Evolutionary conservation across 2,888 invertebrate genomes (phyloP).

Genomic region (Gryllus longicercus): DNA sequence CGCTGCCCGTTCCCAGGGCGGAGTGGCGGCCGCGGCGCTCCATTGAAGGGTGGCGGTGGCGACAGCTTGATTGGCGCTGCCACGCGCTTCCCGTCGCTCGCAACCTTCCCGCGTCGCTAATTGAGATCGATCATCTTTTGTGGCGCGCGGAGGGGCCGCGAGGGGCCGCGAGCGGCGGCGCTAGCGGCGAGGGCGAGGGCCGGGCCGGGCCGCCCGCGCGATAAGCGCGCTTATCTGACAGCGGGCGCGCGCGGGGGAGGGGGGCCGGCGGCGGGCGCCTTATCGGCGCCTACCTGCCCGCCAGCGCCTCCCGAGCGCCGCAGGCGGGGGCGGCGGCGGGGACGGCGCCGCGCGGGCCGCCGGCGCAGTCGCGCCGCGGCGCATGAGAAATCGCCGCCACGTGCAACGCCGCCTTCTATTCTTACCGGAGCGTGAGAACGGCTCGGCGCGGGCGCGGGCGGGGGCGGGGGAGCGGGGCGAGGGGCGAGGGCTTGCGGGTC

Average conservation of each 20-base stretch:
- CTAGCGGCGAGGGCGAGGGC: neutral
- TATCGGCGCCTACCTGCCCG: neutral
- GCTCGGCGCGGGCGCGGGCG: neutral
- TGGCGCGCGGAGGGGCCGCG: too few relatives aligned
- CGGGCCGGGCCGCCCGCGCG: neutral
- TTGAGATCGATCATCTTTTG: too few relatives aligned
- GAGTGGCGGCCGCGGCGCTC: too few relatives aligned
- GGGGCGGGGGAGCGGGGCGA: neutral
- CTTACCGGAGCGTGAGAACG: conserved; percentile 17
- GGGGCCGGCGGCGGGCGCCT: neutral
- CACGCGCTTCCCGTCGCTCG: too few relatives aligned
- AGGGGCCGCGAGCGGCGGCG: neutral
- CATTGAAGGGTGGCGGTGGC: too few relatives aligned
- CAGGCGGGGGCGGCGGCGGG: neutral
- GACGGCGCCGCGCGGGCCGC: neutral
- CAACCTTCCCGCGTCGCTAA: too few relatives aligned
- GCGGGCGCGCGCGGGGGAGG: neutral
- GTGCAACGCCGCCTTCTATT: neutral
- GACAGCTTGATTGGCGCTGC: too few relatives aligned
- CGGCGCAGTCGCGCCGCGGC: neutral
- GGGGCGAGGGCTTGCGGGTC: neutral
- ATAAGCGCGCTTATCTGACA: neutral
- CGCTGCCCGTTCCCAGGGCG: too few relatives aligned
- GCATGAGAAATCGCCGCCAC: conserved; percentile 5
- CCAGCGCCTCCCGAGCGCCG: neutral